phyloP scores from a whole-genome alignment of 2,113 vertebrate species.

The Elachura formosa region DNA sequence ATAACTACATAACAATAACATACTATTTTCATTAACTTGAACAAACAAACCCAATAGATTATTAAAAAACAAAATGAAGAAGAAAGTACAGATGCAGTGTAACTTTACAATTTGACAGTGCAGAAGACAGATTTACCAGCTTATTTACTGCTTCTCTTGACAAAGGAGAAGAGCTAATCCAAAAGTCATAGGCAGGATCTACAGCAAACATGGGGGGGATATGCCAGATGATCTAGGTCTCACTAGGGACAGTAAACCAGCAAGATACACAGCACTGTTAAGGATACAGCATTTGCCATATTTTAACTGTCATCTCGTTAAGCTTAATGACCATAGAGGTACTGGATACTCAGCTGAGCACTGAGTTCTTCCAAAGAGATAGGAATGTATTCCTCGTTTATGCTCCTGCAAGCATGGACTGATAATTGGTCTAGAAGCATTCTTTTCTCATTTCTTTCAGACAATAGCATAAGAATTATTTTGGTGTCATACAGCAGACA shows the following conservation, averaged over 20 bases:
- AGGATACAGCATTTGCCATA: not conserved
- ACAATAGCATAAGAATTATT: not conserved
- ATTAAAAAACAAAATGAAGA: slow-evolving; percentile 47
- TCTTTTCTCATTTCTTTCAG: not conserved
- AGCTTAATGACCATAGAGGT: not conserved
- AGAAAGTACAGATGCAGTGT: slow-evolving; percentile 45
- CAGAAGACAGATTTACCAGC: not conserved
- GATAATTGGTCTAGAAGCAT: not conserved
- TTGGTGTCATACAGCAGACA: not conserved
- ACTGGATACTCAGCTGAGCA: not conserved
- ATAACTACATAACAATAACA: slow-evolving; percentile 68
- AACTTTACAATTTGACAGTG: slow-evolving; percentile 38
- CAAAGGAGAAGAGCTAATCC: not conserved
- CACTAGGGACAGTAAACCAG: not conserved
- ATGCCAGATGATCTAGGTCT: not conserved
- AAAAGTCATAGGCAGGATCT: not conserved
- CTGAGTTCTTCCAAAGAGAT: not conserved
- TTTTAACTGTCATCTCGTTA: not conserved
- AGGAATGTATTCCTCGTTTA: not conserved
- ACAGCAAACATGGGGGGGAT: not conserved
- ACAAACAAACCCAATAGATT: slow-evolving; percentile 70
- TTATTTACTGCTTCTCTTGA: slow-evolving; percentile 32
- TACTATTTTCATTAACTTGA: slow-evolving; percentile 74
- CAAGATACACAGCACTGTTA: not conserved
- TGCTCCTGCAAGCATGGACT: not conserved